Evolutionary conservation across 2,797 vertebrate genomes (phyloP), one percentile per base, ranked within the genome.

Genomic region (Sebastes dallii): DNA sequence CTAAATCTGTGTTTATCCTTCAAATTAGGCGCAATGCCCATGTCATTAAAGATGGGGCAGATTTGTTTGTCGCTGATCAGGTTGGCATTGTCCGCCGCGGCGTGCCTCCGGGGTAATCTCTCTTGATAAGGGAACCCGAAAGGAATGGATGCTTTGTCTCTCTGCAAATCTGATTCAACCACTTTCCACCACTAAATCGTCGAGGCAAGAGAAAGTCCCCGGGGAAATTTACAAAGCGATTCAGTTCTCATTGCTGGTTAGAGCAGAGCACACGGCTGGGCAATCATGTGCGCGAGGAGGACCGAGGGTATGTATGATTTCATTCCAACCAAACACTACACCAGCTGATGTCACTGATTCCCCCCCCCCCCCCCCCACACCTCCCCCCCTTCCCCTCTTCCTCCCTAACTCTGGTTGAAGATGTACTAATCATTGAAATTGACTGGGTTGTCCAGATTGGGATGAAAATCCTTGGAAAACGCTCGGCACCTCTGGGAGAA

Each of bases 221-320:
- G 25, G 94, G 94, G 94, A 94, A 92, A 95, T 94, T 93, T 91
- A 88, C 91, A 91, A 93, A 93, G 89, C 93, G 82, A 92, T 93
- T 90, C 88, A 81, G 89, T 91, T 85, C 90, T 93, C 93, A 90
- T 90, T 89, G 94, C 91, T 89, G 86, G 88, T 94, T 94, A 91
- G 92, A 91, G 82, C 12, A 59, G 90, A 93, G 90, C 89, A 85
- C 52, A 85, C 42, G 87, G 78, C 91, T 61, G 88, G 85, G 89
- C 88, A 94, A 93, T 93, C 90, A 80, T 90, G 87, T 86, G 88
- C 86, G 16, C 74, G 83, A 80, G 65, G 83, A 91, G 87, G 87
- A 86, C 78, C 55, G 69, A 59, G 83, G 75, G 86, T 86, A 88
- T 86, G 85, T 82, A 90, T 87, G 88, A 89, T 90, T 92, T 90